Evolutionary conservation across 53 echinoderm and acorn worm species (phyloP).

Genomic region (Apostichopus leukothele): DNA sequence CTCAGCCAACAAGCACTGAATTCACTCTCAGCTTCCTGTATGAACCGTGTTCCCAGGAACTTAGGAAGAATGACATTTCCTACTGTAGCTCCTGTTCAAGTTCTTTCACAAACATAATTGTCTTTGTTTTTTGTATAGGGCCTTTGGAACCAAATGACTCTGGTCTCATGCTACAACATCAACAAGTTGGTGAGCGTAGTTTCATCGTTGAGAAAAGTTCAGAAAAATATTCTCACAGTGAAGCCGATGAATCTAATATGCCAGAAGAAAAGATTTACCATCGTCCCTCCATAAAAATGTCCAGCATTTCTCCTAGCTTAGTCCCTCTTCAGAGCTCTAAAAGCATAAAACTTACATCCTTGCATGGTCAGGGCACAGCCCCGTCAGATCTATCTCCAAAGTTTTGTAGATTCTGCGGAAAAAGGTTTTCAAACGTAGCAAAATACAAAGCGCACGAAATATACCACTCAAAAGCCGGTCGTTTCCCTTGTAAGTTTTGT

Average conservation of each 20-base stretch:
- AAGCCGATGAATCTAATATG: neutral
- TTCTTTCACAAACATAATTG: neutral
- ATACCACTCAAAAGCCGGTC: neutral
- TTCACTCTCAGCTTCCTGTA: too few species aligned
- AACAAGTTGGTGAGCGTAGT: neutral
- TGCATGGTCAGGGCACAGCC: neutral
- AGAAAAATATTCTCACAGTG: neutral
- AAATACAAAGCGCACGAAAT: conserved; percentile 10
- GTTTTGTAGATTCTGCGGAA: conserved; percentile 19
- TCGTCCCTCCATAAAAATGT: neutral
- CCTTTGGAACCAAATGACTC: neutral
- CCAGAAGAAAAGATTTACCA: neutral
- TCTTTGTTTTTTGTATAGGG: conserved; percentile 27
- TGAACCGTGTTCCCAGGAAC: too few species aligned
- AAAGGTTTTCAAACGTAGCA: neutral
- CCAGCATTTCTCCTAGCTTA: neutral
- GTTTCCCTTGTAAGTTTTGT: conserved; percentile 8
- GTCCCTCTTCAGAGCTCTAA: neutral
- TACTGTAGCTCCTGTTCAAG: too few species aligned
- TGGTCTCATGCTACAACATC: neutral
- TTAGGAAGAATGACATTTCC: too few species aligned
- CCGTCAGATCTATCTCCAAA: neutral
- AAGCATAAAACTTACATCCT: neutral
- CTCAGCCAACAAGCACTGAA: too few species aligned
- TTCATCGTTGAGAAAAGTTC: neutral